phyloP scores from a whole-genome alignment of 1,140 invertebrate genomes.

The Neuroterus valhalla region DNA sequence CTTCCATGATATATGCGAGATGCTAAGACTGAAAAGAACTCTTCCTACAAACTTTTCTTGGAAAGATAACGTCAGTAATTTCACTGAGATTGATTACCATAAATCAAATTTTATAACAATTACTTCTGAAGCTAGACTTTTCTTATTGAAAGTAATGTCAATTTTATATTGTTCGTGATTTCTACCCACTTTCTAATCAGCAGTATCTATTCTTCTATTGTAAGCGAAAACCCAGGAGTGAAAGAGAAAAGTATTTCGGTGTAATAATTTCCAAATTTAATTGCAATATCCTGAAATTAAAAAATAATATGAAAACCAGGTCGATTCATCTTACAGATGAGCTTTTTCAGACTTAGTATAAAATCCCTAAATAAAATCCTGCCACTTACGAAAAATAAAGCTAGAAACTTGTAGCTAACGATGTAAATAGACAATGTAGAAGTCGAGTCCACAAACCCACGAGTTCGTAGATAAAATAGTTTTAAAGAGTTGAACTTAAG shows the following conservation, averaged over 20 bases:
- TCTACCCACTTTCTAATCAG: too few species aligned
- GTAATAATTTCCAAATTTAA: too few species aligned
- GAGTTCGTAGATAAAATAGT: constrained; percentile 52
- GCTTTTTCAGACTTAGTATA: not conserved
- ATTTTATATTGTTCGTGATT: too few species aligned
- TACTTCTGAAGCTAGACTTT: too few species aligned
- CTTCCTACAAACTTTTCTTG: constrained; percentile 2
- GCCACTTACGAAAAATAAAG: constrained; percentile 36
- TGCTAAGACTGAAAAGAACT: constrained; percentile 20
- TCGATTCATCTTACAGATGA: too few species aligned
- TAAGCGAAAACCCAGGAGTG: too few species aligned
- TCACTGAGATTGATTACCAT: not conserved
- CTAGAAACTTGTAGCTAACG: constrained; percentile 47
- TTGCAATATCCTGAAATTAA: too few species aligned
- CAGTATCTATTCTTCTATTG: too few species aligned
- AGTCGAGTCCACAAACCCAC: constrained; percentile 45
- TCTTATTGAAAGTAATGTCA: too few species aligned
- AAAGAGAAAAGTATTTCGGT: too few species aligned
- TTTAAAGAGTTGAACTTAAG: constrained; percentile 42
- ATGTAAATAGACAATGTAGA: constrained; percentile 60
- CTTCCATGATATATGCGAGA: not conserved
- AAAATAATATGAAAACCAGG: too few species aligned
- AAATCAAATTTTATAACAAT: not conserved
- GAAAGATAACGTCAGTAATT: not conserved
- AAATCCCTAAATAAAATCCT: not conserved